These are phyloP conservation scores for Narcine bancroftii DNA, from an alignment of 2,113 vertebrate species.

Conservation along the genomic window DNA sequence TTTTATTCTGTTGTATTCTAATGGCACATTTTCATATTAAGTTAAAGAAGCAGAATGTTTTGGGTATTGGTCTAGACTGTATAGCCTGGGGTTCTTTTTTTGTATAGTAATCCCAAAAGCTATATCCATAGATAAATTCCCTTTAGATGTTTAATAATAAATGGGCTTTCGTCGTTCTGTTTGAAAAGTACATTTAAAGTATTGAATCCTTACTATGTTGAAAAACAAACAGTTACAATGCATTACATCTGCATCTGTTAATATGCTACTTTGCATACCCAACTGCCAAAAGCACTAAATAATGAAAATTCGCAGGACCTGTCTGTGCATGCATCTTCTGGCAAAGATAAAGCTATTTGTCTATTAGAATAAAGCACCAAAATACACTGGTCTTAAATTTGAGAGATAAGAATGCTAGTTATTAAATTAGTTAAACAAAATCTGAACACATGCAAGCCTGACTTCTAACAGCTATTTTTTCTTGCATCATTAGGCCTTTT, in stretches of 20 bases:
- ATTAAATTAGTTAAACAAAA: background rate
- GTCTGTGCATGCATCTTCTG: constrained; percentile 31
- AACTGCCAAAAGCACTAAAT: constrained; percentile 30
- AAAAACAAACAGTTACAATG: constrained; percentile 31
- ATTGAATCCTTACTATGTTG: constrained; percentile 32
- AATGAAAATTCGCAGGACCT: constrained; percentile 28
- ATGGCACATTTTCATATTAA: constrained; percentile 14
- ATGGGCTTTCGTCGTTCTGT: constrained; percentile 26
- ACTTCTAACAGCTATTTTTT: background rate
- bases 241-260: constrained; percentile 29
- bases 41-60: constrained; percentile 33
- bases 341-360: constrained; percentile 24
- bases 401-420: background rate
- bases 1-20: constrained; percentile 21
- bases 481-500: too few species aligned
- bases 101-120: constrained; percentile 27
- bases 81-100: constrained; percentile 24
- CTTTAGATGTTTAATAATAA: constrained; percentile 36
- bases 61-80: background rate
- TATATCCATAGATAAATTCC: constrained; percentile 35
- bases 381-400: constrained; percentile 12
- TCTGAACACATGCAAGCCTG: background rate
- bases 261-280: constrained; percentile 30
- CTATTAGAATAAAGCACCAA: constrained; percentile 1
- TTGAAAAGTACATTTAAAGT: constrained; percentile 30